Evolutionary conservation across 2,888 invertebrate species (phyloP).

Genomic region (Heliconius erato): DNA sequence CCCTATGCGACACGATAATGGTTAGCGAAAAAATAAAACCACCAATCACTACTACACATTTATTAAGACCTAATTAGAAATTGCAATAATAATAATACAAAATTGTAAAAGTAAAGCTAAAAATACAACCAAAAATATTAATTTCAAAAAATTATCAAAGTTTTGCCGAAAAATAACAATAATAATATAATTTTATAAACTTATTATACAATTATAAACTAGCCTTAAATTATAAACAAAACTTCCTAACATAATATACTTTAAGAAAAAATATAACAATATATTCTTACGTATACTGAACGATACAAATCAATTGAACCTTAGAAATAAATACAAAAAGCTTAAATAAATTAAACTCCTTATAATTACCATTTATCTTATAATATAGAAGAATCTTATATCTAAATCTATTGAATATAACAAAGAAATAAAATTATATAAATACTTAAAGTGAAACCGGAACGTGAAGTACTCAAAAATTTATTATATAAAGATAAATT

Average conservation of each 20-base stretch:
- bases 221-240: not conserved
- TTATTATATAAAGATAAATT: not conserved
- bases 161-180: not conserved
- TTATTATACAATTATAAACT: not conserved
- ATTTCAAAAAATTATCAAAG: too few species aligned
- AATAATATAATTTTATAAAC: not conserved
- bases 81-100: not conserved
- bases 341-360: not conserved
- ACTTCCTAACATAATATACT: not conserved
- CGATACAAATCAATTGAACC: not conserved
- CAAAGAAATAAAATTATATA: not conserved
- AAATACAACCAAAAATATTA: not conserved
- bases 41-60: constrained; percentile 1
- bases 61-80: not conserved
- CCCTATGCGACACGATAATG: not conserved
- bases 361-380: not conserved
- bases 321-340: not conserved
- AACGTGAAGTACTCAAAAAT: not conserved
- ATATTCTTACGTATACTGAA: not conserved
- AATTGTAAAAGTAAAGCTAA: not conserved
- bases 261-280: not conserved
- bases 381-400: not conserved
- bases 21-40: not conserved
- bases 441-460: not conserved
- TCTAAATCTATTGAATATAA: not conserved